Evolutionary conservation across 2,113 vertebrate genomes (phyloP), one percentile per base, ranked within the genome.

Genomic region (Chlamydotis undulata): DNA sequence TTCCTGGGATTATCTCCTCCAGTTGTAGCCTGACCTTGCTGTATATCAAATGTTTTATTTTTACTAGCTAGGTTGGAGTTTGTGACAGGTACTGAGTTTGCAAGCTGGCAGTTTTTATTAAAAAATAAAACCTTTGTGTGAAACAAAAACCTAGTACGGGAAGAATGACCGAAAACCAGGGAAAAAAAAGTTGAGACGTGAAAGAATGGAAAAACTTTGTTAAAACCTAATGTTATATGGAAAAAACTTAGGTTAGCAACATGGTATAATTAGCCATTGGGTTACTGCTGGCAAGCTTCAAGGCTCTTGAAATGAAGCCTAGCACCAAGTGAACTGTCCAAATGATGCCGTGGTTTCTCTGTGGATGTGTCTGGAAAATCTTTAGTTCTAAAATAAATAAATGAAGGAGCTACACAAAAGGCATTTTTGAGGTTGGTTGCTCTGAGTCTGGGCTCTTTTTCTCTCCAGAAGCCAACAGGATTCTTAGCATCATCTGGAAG

Each of bases 281-380:
- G 82, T 95, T 94, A 31, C 92, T 93, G 64, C 5, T 93, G 90
- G 92, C 95, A 41, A 85, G 59, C 82, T 55, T 61, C 53, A 65
- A 24, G 83, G 74, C 73, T 83, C 90, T 92, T 92, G 96, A 97
- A 94, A 87, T 49, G 33, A 67, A 95, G 94, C 94, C 88, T 69
- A 90, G 85, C 79, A 24, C 85, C 10, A 90, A 55, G 55, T 45
- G 77, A 41, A 55, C 53, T 13, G 8, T 76, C 87, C 93, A 79
- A 63, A 71, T 22, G 94, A 95, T 96, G 96, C 90, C 1, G 90
- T 93, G 96, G 96, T 92, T 96, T 87, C 91, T 87, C 69, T 94
- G 93, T 65, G 92, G 91, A 96, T 19, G 50, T 60, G 94, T 84
- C 91, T 96, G 95, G 96, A 97, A 96, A 96, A 87, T 91, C 77